phyloP scores from a whole-genome alignment of 2,113 vertebrate species.

The Amia ocellicauda region DNA sequence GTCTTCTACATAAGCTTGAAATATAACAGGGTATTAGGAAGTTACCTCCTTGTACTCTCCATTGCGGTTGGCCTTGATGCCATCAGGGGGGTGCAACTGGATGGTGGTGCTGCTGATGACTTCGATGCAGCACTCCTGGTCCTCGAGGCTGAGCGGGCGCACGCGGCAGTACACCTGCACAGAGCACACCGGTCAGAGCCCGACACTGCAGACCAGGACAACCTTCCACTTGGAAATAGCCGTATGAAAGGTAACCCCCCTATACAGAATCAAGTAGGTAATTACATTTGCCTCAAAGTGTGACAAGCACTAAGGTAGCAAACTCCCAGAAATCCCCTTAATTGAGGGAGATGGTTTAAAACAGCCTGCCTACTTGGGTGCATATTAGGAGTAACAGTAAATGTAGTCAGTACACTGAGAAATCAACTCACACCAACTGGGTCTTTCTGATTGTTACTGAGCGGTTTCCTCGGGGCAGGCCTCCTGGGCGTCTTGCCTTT shows the following conservation, averaged over 20 bases:
- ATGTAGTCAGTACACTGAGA: neutral
- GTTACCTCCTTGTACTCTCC: slow-evolving; percentile 90
- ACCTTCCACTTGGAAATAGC: too few species aligned
- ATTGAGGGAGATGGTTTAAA: too few species aligned
- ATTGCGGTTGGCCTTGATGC: slow-evolving; percentile 76
- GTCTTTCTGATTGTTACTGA: slow-evolving; percentile 66
- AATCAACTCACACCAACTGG: slow-evolving; percentile 71
- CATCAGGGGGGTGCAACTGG: slow-evolving; percentile 87
- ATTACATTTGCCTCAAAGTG: neutral
- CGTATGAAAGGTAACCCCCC: neutral
- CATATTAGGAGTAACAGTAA: neutral
- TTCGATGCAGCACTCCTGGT: slow-evolving; percentile 85
- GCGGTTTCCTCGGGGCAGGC: slow-evolving; percentile 55
- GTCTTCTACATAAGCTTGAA: too few species aligned
- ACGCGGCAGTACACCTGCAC: slow-evolving; percentile 86
- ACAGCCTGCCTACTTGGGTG: too few species aligned
- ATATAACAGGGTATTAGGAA: too few species aligned
- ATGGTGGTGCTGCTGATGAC: slow-evolving; percentile 80
- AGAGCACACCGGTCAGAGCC: neutral
- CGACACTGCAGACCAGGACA: too few species aligned
- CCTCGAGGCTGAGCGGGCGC: slow-evolving; percentile 69
- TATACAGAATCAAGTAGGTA: neutral
- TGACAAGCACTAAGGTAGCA: neutral
- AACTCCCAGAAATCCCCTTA: too few species aligned
- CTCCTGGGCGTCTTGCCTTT: slow-evolving; percentile 63